Base-by-base conservation (phyloP, 2,888 invertebrate genomes). In the Synanthedon andrenaeformis region DNA sequence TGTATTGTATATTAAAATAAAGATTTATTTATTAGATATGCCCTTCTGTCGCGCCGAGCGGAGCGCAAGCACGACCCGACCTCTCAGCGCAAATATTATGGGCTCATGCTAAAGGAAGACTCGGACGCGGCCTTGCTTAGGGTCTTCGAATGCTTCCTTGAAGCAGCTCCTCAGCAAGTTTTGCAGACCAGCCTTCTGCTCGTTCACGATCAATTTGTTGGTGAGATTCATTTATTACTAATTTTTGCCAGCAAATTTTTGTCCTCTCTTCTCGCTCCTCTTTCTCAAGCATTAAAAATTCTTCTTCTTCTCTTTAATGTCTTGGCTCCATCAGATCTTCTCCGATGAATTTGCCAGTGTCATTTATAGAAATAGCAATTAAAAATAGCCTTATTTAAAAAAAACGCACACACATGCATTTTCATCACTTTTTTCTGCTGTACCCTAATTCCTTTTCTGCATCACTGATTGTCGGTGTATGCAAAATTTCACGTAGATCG, bases 81-180 rank as follows among this genome's bases (percentile, higher is more conserved):
- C 13, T 87, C 90, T 10, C 92, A 93, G 69, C 86, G 90, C 51
- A 83, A 89, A 64, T 93, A 92, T 76, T 94, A 93, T 69, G 85
- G 90, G 42, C 82, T 92, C 57, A 94, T 94, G 92, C 82, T 94
- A 54, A 92, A 92, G 62, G 94, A 94, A 67, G 94, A 94, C 71
- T 92, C 93, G 0, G 94, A 94, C 74, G 93, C 94, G 0, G 93
- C 94, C 0, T 79, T 95, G 55, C 80, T 95, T 56, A 80, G 94
- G 63, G 91, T 94, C 49, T 91, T 94, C 66, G 94, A 95, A 74
- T 94, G 94, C 74, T 94, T 94, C 73, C 77, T 94, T 50, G 94
- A 94, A 77, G 92, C 94, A 0, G 94, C 94, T 0, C 94, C 94
- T 0, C 94, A 94, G 71, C 93, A 93, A 70, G 92, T 94, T 52